A percentile compares a stretch with the other conserved stretches of the same genome.
phyloP scores from a whole-genome alignment of 1,140 invertebrate species.

The Drosophila saltans region DNA sequence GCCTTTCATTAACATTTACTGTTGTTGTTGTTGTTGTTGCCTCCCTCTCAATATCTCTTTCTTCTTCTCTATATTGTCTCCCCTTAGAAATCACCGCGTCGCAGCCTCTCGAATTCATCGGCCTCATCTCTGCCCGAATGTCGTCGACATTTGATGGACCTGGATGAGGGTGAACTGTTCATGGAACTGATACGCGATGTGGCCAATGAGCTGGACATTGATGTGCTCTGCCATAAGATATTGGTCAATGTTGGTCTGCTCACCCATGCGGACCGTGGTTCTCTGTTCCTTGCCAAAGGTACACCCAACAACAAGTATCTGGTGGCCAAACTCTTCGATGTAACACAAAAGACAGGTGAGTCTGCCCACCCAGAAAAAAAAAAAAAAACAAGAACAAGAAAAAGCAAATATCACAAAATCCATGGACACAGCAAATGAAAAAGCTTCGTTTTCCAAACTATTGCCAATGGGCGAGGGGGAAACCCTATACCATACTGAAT shows the following conservation, averaged over 20 bases:
- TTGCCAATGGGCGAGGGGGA: slow-evolving; percentile 22
- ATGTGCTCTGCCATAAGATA: slow-evolving; percentile 96
- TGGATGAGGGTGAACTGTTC: slow-evolving; percentile 92
- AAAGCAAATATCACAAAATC: not conserved
- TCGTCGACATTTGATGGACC: slow-evolving; percentile 85
- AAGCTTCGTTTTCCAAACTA: slow-evolving; percentile 27
- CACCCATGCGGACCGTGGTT: slow-evolving; percentile 93
- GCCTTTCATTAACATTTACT: slow-evolving; percentile 66
- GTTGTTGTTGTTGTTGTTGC: not conserved
- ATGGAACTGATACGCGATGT: slow-evolving; percentile 97
- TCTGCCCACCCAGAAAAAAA: slow-evolving; percentile 10
- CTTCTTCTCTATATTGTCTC: not conserved
- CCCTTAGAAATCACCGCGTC: slow-evolving; percentile 83
- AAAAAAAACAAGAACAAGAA: slow-evolving; percentile 28
- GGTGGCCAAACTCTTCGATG: slow-evolving; percentile 95
- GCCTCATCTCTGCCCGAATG: slow-evolving; percentile 83
- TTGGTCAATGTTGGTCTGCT: slow-evolving; percentile 94
- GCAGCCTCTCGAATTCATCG: slow-evolving; percentile 84
- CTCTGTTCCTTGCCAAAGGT: slow-evolving; percentile 93
- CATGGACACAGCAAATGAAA: slow-evolving; percentile 11
- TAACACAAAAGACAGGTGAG: slow-evolving; percentile 92
- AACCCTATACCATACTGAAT: slow-evolving; percentile 19
- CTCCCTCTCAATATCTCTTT: too few relatives aligned
- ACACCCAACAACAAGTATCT: slow-evolving; percentile 90
- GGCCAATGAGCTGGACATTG: slow-evolving; percentile 96